These are phyloP conservation scores for Cepaea hortensis DNA, from an alignment of 2,888 invertebrate genomes.

Conservation along the genomic window DNA sequence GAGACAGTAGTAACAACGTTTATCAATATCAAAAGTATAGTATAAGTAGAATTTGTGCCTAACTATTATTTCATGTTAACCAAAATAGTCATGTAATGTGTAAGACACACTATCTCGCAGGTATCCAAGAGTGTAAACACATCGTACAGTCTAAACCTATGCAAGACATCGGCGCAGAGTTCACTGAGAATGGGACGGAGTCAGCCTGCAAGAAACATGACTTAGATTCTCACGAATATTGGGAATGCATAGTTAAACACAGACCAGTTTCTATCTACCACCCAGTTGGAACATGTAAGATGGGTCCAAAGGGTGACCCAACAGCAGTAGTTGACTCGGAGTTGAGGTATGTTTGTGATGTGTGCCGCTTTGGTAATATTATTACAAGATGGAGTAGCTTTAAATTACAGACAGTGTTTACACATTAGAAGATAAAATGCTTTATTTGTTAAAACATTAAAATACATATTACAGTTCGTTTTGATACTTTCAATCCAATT, in stretches of 20 bases:
- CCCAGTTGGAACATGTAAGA: conserved; percentile 85
- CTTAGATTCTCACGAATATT: conserved; percentile 42
- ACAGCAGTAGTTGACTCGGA: conserved; percentile 83
- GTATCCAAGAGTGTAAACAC: conserved; percentile 24
- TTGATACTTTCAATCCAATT: too few relatives aligned
- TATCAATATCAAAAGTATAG: too few relatives aligned
- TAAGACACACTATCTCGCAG: conserved; percentile 1
- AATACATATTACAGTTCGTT: too few relatives aligned
- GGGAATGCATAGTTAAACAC: conserved; percentile 43
- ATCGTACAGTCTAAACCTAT: background rate
- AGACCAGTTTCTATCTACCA: conserved; percentile 77
- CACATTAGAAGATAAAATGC: too few relatives aligned
- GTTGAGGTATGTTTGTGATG: conserved; percentile 29
- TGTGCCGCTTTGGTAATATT: too few relatives aligned
- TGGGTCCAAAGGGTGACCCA: conserved; percentile 78
- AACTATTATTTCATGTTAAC: too few relatives aligned
- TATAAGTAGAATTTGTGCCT: too few relatives aligned
- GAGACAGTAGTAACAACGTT: too few relatives aligned
- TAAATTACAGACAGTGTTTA: too few relatives aligned
- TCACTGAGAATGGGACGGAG: background rate
- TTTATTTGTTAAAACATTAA: too few relatives aligned
- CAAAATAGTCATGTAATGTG: too few relatives aligned
- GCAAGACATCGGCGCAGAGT: background rate
- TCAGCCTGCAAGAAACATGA: conserved; percentile 29
- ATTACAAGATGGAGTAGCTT: too few relatives aligned